Conservation (phyloP, 2,113 vertebrate species). For the Sciurus niger region DNA sequence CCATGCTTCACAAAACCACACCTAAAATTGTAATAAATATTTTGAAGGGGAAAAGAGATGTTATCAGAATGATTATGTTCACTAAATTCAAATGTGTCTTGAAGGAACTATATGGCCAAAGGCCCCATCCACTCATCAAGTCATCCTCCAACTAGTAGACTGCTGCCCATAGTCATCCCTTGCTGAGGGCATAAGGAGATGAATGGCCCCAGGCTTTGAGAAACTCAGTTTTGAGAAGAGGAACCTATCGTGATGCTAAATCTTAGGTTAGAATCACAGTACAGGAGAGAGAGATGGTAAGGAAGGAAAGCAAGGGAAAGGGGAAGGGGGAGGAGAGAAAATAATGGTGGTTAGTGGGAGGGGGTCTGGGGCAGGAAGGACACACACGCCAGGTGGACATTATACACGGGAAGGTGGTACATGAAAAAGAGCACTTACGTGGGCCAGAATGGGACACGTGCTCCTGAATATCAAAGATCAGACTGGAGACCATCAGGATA, state of each 20-base stretch:
- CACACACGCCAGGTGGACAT: not conserved
- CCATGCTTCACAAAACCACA: not conserved
- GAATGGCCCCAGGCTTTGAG: not conserved
- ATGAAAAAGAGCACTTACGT: not conserved
- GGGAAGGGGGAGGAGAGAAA: not conserved
- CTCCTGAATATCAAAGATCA: not conserved
- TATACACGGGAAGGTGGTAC: no score
- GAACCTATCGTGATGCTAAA: not conserved
- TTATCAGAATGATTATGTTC: not conserved
- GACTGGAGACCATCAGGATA: not conserved
- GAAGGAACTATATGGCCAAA: not conserved
- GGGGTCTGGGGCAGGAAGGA: not conserved
- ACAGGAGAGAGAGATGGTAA: not conserved
- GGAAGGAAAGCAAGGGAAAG: not conserved
- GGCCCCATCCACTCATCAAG: not conserved
- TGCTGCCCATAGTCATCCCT: not conserved
- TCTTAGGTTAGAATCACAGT: not conserved
- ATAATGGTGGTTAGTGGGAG: not conserved
- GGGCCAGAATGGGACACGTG: not conserved
- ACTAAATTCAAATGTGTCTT: not conserved
- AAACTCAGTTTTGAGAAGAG: conserved; percentile 28
- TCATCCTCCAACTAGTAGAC: not conserved
- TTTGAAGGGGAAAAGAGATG: conserved; percentile 13
- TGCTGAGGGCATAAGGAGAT: not conserved
- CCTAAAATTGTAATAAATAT: not conserved